Conservation (phyloP, 1,140 invertebrate genomes). For the Brachionus plicatilis region DNA sequence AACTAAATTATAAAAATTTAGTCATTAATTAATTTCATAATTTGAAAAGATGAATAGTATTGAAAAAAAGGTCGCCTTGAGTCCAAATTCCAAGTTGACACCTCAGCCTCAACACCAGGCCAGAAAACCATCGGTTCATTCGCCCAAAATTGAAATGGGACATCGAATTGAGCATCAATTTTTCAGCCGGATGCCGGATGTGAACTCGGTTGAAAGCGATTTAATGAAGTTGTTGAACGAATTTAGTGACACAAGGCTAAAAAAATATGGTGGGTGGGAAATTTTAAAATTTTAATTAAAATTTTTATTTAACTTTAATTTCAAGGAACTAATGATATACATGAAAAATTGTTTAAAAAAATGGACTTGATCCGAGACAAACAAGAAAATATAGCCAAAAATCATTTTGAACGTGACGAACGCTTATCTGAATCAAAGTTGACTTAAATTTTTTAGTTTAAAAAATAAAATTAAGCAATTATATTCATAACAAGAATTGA, state of each 20-base stretch:
- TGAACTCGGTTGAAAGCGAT: slow-evolving; percentile 32
- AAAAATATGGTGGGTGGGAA: slow-evolving; percentile 35
- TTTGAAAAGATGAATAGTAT: background rate
- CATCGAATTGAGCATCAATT: slow-evolving; percentile 18
- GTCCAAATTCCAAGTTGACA: background rate
- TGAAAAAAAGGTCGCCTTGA: background rate
- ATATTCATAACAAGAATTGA: slow-evolving; percentile 9
- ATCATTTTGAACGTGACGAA: slow-evolving; percentile 36
- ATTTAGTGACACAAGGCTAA: slow-evolving; percentile 32
- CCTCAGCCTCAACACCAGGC: background rate
- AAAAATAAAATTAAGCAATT: background rate
- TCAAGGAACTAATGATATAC: slow-evolving; percentile 32
- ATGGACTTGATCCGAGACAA: slow-evolving; percentile 37
- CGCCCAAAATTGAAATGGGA: background rate
- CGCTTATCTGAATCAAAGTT: slow-evolving; percentile 24
- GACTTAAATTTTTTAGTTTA: background rate
- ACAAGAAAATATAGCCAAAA: slow-evolving; percentile 34
- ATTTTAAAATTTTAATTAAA: background rate
- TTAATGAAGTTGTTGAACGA: slow-evolving; percentile 33
- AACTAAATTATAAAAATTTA: background rate
- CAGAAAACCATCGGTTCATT: background rate
- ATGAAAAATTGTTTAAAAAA: slow-evolving; percentile 39
- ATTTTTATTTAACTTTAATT: background rate
- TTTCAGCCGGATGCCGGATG: slow-evolving; percentile 31
- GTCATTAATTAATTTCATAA: background rate